Evolutionary conservation across 2,113 vertebrate species (phyloP).

Genomic region (Pseudorhombus dupliciocellatus): DNA sequence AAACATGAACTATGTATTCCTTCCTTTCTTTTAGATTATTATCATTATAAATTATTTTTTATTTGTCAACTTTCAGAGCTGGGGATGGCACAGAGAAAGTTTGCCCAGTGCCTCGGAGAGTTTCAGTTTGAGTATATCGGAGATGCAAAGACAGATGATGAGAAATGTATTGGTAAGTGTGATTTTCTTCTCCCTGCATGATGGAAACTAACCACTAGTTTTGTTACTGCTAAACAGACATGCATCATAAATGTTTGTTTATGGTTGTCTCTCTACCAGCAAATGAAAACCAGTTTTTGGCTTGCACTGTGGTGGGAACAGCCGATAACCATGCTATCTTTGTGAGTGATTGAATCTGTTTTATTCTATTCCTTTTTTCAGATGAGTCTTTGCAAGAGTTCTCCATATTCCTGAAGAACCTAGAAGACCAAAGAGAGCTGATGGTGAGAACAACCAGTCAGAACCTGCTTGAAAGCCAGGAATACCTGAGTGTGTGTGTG

Average conservation of each 20-base stretch:
- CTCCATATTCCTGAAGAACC: slow-evolving; percentile 91
- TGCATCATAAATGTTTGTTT: slow-evolving; percentile 49
- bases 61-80: slow-evolving; percentile 81
- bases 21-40: background rate
- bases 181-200: slow-evolving; percentile 1
- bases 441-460: slow-evolving; percentile 86
- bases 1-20: background rate
- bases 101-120: slow-evolving; percentile 92
- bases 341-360: background rate
- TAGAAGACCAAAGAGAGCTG: slow-evolving; percentile 97
- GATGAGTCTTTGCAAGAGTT: slow-evolving; percentile 97
- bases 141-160: slow-evolving; percentile 96
- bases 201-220: slow-evolving; percentile 28
- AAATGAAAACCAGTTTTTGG: slow-evolving; percentile 33
- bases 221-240: slow-evolving; percentile 16
- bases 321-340: slow-evolving; percentile 19
- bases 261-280: slow-evolving; percentile 22
- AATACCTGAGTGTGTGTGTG: slow-evolving; percentile 37
- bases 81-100: slow-evolving; percentile 92
- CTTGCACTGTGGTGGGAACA: slow-evolving; percentile 21
- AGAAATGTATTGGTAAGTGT: slow-evolving; percentile 91
- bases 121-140: slow-evolving; percentile 98
- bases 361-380: slow-evolving; percentile 65
- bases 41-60: background rate
- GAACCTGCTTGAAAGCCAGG: slow-evolving; percentile 46